Evolutionary conservation across 2,113 vertebrate genomes (phyloP), one percentile per base, ranked within the genome.

Genomic region (Turnix velox): DNA sequence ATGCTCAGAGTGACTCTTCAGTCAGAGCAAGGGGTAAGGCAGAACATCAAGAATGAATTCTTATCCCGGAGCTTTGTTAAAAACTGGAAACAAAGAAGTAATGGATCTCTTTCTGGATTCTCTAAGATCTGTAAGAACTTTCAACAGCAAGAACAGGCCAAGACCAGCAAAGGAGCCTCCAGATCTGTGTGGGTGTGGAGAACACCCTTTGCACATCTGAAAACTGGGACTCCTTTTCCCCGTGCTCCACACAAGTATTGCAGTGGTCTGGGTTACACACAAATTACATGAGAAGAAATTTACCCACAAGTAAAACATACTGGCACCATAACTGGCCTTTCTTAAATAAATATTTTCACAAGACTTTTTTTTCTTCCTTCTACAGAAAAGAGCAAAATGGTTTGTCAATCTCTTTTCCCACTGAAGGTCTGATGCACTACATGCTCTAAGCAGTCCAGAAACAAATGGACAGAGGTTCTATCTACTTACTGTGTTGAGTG

Each of bases 401-500:
- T 4, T 6, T 33, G 19, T 30, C 68, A 68, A 43, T 1, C 25
- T 49, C 17, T 5, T 35, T 42, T 9, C 9, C 7, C 23, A 7
- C 25, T 30, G 12, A 48, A 18, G 4, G 33, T 9, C 14, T 66
- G 12, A 35, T 3, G 46, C 28, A 8, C 4, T 14, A 3, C 6
- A n/a, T 12, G 49, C 23, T 35, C 9, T 3, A 5, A 28, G 37
- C 1, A 33, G 72, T 6, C 27, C 58, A 45, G 45, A 24, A 48
- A 48, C 4, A 27, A 57, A 49, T 4, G 48, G 31, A 7, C 18
- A 6, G 30, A 5, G 22, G 22, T 14, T 55, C 31, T 4, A 8
- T 28, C 51, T 68, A 98, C 99, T 98, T 93, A 99, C 99, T 78
- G 99, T 99, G 94, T 99, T 99, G 97, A 99, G 98, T 23, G 99